A percentile compares a stretch with the other conserved stretches of the same genome.
Evolutionary conservation across 2,888 invertebrate species (phyloP).

Genomic region (Helicoverpa assulta): DNA sequence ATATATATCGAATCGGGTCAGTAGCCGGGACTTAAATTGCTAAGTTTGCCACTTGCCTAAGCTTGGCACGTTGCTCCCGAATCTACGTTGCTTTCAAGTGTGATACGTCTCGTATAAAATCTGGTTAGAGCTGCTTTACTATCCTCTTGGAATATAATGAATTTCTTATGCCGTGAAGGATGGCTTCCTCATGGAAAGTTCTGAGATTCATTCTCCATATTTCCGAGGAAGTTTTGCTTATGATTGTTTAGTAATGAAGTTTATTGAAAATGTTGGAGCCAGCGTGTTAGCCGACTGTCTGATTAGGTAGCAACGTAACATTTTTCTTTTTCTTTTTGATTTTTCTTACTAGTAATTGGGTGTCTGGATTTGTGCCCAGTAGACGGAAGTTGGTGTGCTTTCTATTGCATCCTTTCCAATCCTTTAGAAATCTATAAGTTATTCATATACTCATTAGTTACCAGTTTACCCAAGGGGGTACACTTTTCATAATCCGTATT

Average conservation of each 20-base stretch:
- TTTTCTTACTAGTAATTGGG: not conserved
- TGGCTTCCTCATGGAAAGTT: conserved; percentile 7
- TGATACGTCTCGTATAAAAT: conserved; percentile 49
- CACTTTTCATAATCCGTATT: too few species aligned
- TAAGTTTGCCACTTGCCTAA: conserved; percentile 49
- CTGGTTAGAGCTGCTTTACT: conserved; percentile 39
- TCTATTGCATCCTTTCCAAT: not conserved
- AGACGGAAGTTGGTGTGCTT: not conserved
- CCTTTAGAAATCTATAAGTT: not conserved
- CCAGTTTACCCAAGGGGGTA: too few species aligned
- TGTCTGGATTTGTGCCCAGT: not conserved
- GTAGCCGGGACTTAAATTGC: conserved; percentile 35
- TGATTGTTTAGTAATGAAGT: not conserved
- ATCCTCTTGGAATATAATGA: conserved; percentile 32
- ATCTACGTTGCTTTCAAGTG: conserved; percentile 47
- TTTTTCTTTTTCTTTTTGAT: not conserved
- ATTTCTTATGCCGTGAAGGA: conserved; percentile 42
- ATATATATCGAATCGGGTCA: conserved; percentile 16
- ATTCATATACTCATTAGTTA: too few species aligned
- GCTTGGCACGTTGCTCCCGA: conserved; percentile 51
- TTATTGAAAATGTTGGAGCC: not conserved
- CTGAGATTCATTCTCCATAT: not conserved
- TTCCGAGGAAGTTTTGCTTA: conserved; percentile 8
- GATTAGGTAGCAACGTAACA: not conserved
- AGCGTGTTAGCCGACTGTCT: too few species aligned